A percentile compares a stretch with the other conserved stretches of the same genome.
Evolutionary conservation across 2,113 vertebrate genomes (phyloP).

Genomic region (Craseonycteris thonglongyai): DNA sequence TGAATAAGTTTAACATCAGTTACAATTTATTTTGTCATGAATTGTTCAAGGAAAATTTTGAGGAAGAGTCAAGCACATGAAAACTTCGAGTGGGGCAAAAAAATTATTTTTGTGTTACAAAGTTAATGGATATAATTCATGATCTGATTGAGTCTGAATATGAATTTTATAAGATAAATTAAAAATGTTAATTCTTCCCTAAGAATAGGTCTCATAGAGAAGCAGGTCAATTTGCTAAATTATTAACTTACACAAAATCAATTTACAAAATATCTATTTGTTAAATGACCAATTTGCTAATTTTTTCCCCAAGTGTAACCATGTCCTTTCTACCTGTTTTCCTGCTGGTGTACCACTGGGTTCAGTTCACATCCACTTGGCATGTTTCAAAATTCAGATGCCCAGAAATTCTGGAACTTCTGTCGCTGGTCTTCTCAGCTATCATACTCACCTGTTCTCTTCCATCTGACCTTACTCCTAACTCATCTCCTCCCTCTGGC

Average conservation of each 20-base stretch:
- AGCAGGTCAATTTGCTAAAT: background rate
- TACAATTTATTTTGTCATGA: background rate
- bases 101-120: background rate
- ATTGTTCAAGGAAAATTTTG: background rate
- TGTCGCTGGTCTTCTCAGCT: background rate
- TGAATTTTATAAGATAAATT: background rate
- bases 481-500: background rate
- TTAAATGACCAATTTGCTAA: background rate
- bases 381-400: background rate
- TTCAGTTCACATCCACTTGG: background rate
- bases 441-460: accelerated
- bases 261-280: background rate
- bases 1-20: background rate
- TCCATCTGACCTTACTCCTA: background rate
- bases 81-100: background rate
- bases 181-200: background rate
- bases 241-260: background rate
- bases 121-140: background rate
- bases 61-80: background rate
- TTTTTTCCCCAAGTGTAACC: background rate
- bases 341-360: background rate
- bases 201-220: background rate
- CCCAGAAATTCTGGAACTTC: background rate
- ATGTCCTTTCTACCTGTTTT: background rate
- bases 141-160: background rate